Conservation (phyloP, 2,797 vertebrate species). For the Crossoptilon crossoptilon region DNA sequence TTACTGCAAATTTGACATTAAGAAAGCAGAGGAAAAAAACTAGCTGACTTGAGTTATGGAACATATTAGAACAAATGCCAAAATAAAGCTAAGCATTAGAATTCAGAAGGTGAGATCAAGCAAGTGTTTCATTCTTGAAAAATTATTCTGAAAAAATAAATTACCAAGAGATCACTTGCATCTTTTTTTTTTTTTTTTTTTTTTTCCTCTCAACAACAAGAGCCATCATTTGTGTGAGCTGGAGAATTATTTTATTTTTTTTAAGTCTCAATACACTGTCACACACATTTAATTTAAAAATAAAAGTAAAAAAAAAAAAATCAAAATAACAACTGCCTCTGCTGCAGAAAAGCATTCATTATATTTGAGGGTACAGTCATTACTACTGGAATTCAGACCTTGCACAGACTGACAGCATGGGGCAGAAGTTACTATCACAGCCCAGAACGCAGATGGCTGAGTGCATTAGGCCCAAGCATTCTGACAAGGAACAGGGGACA, state of each 20-base stretch:
- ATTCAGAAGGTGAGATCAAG: not conserved
- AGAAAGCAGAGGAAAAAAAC: not conserved
- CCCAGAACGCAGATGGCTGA: not conserved
- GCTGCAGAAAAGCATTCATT: not conserved
- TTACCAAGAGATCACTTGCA: not conserved
- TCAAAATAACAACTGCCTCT: not conserved
- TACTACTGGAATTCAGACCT: not conserved
- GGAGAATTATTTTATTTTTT: not conserved
- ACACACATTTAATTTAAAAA: not conserved
- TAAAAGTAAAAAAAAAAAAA: not conserved
- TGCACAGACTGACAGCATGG: not conserved
- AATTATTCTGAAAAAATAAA: not conserved
- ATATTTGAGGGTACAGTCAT: not conserved
- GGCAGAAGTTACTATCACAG: rapidly evolving
- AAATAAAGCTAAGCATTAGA: not conserved
- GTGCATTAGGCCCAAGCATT: not conserved
- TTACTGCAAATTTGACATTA: slow-evolving; percentile 49
- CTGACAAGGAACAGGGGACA: too few relatives aligned
- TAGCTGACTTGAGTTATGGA: not conserved
- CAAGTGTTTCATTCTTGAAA: not conserved
- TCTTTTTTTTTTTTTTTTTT: not conserved
- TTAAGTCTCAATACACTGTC: not conserved
- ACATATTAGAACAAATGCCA: slow-evolving; percentile 24
- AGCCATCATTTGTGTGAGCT: not conserved
- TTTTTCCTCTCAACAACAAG: not conserved